These are phyloP conservation scores for Drosophila baimaii DNA, from an alignment of 1,140 invertebrate genomes.

Conservation along the genomic window DNA sequence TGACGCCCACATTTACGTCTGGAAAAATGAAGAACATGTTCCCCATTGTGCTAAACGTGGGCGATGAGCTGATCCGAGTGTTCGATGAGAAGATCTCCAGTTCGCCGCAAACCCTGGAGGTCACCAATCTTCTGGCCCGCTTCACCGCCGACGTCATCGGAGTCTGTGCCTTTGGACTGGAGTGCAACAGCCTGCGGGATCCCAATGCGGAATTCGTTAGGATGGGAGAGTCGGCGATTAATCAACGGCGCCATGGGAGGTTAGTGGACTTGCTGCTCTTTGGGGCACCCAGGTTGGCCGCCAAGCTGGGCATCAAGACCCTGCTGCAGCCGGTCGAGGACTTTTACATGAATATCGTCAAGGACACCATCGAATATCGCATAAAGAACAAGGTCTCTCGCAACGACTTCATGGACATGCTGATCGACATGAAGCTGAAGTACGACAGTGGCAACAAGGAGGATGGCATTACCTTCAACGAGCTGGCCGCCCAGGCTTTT, in stretches of 20 bases:
- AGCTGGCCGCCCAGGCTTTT: slow-evolving; percentile 84
- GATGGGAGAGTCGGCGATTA: slow-evolving; percentile 39
- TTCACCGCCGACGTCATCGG: slow-evolving; percentile 85
- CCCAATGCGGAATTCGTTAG: slow-evolving; percentile 85
- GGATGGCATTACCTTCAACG: slow-evolving; percentile 42
- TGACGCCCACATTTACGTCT: slow-evolving; percentile 86
- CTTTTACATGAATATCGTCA: slow-evolving; percentile 78
- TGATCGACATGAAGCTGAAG: slow-evolving; percentile 85
- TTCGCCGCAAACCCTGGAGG: slow-evolving; percentile 30
- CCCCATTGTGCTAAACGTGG: slow-evolving; percentile 63
- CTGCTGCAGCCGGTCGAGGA: slow-evolving; percentile 82
- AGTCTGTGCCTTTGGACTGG: slow-evolving; percentile 87
- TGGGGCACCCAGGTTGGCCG: slow-evolving; percentile 34
- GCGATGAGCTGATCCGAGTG: slow-evolving; percentile 44
- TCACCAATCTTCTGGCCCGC: slow-evolving; percentile 65
- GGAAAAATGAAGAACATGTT: slow-evolving; percentile 86
- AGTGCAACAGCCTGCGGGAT: slow-evolving; percentile 85
- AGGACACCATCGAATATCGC: slow-evolving; percentile 59
- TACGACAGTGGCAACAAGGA: slow-evolving; percentile 37
- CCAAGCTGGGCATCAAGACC: slow-evolving; percentile 49
- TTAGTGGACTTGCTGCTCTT: slow-evolving; percentile 27
- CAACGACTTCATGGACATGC: slow-evolving; percentile 84
- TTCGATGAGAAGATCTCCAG: slow-evolving; percentile 9
- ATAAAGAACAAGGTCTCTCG: slow-evolving; percentile 52
- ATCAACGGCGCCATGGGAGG: slow-evolving; percentile 24